These are phyloP conservation scores for Cynopterus brachyotis DNA, from an alignment of 2,113 vertebrate species.

Conservation along the genomic window DNA sequence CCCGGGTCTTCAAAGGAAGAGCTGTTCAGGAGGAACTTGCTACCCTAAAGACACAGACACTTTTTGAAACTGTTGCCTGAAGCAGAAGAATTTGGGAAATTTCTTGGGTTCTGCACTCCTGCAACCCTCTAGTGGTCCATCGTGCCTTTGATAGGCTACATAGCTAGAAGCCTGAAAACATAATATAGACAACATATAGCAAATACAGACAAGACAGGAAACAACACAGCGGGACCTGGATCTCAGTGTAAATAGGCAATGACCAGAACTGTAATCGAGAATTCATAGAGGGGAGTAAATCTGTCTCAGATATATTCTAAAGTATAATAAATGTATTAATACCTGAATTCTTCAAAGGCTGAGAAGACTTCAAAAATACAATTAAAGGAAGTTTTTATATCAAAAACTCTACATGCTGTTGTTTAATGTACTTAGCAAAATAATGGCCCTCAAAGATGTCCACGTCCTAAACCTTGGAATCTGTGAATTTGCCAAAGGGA, in stretches of 20 bases:
- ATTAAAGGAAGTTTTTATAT: not conserved
- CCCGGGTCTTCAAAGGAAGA: not conserved
- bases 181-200: not conserved
- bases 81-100: not conserved
- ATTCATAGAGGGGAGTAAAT: not conserved
- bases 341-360: not conserved
- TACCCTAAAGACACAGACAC: not conserved
- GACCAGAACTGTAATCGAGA: not conserved
- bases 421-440: not conserved
- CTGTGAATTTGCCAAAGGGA: not conserved
- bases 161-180: not conserved
- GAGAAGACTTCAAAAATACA: not conserved
- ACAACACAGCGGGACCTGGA: not conserved
- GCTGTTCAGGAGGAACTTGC: not conserved
- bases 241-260: not conserved
- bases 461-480: not conserved
- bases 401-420: not conserved
- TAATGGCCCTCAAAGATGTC: not conserved
- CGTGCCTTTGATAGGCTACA: not conserved
- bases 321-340: not conserved
- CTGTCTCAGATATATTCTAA: not conserved
- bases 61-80: not conserved
- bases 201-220: not conserved
- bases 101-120: not conserved
- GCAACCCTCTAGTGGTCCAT: not conserved